Conservation (phyloP, 2,113 vertebrate genomes). For the Melanerpes aurifrons region DNA sequence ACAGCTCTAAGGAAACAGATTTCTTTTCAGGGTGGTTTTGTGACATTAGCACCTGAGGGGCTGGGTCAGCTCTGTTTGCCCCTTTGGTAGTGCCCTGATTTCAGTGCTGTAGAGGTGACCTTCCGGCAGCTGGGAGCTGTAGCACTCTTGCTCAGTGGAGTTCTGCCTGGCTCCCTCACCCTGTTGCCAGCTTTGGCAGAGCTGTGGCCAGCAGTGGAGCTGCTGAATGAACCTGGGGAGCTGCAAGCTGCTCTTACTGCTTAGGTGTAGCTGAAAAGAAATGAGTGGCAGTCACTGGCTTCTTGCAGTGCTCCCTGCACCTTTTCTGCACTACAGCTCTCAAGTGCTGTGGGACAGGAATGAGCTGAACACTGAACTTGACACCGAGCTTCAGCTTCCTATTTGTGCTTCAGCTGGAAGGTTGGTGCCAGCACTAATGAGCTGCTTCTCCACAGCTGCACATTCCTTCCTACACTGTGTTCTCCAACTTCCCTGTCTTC, state of each 20-base stretch:
- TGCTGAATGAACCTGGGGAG: not conserved
- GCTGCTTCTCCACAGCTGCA: slow-evolving; percentile 80
- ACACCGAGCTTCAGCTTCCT: not conserved
- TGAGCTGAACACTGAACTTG: not conserved
- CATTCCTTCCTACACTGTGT: slow-evolving; percentile 88
- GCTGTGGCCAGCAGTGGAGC: not conserved
- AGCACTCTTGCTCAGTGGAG: fast-evolving
- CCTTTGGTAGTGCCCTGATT: not conserved
- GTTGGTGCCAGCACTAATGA: not conserved
- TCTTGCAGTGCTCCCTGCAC: not conserved
- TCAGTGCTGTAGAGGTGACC: not conserved
- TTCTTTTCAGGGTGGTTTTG: not conserved
- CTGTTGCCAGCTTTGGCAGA: not conserved
- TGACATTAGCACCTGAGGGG: not conserved
- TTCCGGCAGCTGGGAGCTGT: not conserved
- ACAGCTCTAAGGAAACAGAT: not conserved
- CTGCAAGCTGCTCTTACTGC: not conserved
- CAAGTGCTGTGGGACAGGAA: not conserved
- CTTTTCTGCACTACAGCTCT: not conserved
- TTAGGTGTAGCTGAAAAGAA: not conserved
- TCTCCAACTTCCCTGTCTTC: slow-evolving; percentile 91
- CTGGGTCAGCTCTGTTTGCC: not conserved
- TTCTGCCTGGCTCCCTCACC: not conserved
- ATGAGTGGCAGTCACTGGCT: not conserved
- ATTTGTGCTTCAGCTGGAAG: not conserved